A percentile compares a stretch with the other conserved stretches of the same genome.
phyloP scores from a whole-genome alignment of 2,888 invertebrate species.

The Crioceris asparagi region DNA sequence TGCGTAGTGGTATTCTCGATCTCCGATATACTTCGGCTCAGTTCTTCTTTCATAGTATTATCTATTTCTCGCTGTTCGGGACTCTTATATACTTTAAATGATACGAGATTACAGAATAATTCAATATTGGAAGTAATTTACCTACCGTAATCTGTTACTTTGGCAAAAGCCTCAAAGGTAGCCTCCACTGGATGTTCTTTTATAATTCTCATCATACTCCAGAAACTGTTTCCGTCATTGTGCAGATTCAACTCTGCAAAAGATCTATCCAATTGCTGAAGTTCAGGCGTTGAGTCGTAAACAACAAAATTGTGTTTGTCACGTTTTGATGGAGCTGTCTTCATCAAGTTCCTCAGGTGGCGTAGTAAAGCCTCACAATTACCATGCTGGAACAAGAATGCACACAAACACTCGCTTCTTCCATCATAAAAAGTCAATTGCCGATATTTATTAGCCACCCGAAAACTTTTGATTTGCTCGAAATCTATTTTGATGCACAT shows the following conservation, averaged over 20 bases:
- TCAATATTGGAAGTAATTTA: neutral
- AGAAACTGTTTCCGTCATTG: slow-evolving; percentile 51
- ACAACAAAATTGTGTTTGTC: slow-evolving; percentile 65
- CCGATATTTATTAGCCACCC: slow-evolving; percentile 36
- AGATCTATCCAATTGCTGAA: slow-evolving; percentile 65
- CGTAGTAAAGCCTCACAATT: slow-evolving; percentile 69
- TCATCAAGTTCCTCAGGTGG: slow-evolving; percentile 50
- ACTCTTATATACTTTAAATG: slow-evolving; percentile 47
- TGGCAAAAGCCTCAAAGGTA: slow-evolving; percentile 76
- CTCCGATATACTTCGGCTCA: slow-evolving; percentile 45
- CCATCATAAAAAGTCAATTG: slow-evolving; percentile 54
- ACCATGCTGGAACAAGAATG: slow-evolving; percentile 80
- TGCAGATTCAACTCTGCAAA: slow-evolving; percentile 82
- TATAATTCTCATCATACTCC: slow-evolving; percentile 50
- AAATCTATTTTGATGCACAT: slow-evolving; percentile 48
- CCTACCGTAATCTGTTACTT: slow-evolving; percentile 69
- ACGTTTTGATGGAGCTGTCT: slow-evolving; percentile 56
- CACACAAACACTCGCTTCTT: slow-evolving; percentile 61
- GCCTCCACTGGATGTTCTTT: slow-evolving; percentile 69
- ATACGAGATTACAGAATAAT: slow-evolving; percentile 2
- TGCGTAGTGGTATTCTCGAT: slow-evolving; percentile 39
- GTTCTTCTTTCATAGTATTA: slow-evolving; percentile 52
- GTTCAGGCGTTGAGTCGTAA: slow-evolving; percentile 52
- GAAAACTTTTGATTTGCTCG: slow-evolving; percentile 54
- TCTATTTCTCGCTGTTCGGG: slow-evolving; percentile 50